Evolutionary conservation across 2,113 vertebrate species (phyloP).

Genomic region (Pterocles burchelli): DNA sequence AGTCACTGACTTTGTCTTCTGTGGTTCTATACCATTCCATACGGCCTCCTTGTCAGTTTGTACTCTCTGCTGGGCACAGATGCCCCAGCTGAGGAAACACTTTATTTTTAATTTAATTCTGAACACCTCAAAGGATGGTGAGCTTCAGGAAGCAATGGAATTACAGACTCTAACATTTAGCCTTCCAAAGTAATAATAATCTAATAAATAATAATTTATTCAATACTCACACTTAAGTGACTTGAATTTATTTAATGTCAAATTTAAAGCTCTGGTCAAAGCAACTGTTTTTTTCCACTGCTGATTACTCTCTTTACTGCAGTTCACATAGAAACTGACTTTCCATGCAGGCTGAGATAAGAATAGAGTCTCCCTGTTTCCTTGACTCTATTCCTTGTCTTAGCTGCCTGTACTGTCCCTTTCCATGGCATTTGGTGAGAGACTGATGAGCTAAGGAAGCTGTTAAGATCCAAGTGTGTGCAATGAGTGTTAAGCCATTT

Average conservation of each 20-base stretch:
- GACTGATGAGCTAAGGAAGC: not conserved
- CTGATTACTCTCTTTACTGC: not conserved
- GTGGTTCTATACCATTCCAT: not conserved
- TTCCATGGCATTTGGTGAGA: not conserved
- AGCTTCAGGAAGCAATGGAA: not conserved
- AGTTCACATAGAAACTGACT: not conserved
- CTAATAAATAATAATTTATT: not conserved
- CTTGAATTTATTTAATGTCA: not conserved
- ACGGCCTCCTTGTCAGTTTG: not conserved
- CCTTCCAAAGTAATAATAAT: not conserved
- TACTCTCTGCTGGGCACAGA: conserved; percentile 10
- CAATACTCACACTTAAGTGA: not conserved
- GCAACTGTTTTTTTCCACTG: not conserved
- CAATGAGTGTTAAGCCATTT: not conserved
- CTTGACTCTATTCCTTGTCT: not conserved
- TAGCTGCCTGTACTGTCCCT: not conserved
- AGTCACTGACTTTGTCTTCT: conserved; percentile 32
- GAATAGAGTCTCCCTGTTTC: not conserved
- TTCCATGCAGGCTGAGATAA: not conserved
- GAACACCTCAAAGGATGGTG: conserved; percentile 22
- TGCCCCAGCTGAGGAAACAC: not conserved
- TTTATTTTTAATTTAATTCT: conserved; percentile 57
- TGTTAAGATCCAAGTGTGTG: not conserved
- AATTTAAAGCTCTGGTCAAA: not conserved
- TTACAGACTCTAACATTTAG: not conserved